Evolutionary conservation across 2,797 vertebrate species (phyloP), one percentile per base, ranked within the genome.

Genomic region (Borostomias antarcticus): DNA sequence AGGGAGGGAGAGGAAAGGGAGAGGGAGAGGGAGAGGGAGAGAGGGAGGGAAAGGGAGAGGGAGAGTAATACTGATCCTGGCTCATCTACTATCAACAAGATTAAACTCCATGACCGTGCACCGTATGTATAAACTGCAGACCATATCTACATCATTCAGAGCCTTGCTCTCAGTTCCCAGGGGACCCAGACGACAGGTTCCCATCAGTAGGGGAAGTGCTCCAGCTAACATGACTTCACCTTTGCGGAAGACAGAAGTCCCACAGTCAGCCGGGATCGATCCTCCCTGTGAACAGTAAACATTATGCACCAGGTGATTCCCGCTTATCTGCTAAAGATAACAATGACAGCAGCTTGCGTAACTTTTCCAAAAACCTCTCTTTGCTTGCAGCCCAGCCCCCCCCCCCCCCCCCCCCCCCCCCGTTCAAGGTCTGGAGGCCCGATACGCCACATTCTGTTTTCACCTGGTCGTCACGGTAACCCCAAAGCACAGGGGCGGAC

Each of bases 391-490:
- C 74, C 58, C 17, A 3, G 56, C 37, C 69, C 2, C 58, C 52
- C 61, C 23, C 13, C 60, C 40, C 76, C 59, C 75, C 70, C 77
- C 62, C 73, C 78, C 21, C 80, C 80, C 58, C 58, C 56, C 66
- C 35, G 81, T 82, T 76, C 85, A 77, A 84, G 74, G 76, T 81
- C 78, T 69, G 77, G 88, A 85, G 91, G 89, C 68, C 19, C 73
- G 79, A 91, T 79, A 81, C 48, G 2, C 52, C 74, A 72, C 68
- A 66, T 67, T 77, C 78, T 81, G 64, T 74, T 87, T 86, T 87
- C 88, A 93, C 86, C 91, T 91, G 88, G 86, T 89, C 82, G 86
- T 89, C 87, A 85, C 48, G 74, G 88, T 86, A 91, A 92, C 82
- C 75, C 75, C 60, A 85, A 89, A 82, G 85, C 83, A 85, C 70